Base-by-base conservation (phyloP, 30 jellyfish, hydroid and myxozoan genomes). In the Hydractinia symbiolongicarpus region DNA sequence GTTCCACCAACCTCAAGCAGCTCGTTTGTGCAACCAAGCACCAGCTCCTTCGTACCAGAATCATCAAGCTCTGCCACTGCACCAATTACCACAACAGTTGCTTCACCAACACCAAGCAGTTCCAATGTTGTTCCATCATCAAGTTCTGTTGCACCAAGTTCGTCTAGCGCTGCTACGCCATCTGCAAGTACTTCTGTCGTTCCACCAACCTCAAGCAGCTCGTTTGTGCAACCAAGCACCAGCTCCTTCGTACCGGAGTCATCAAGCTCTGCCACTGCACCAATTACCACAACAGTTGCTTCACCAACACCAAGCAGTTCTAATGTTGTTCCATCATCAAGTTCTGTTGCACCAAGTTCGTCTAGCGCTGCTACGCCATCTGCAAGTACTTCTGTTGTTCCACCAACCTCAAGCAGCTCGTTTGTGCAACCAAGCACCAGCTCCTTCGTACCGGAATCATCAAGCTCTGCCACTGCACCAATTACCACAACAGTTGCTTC, bases 311-410 rank as follows among this genome's bases (percentile, higher is more conserved):
- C 83, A 17, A 54, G 79, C 53, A 66, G 89, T 54, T 9, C 89
- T 4, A 16, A 58, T 5, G 74, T 72, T 0, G 77, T 88, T 20
- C 83, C 93, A n/a, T 50, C 88, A 7, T 8, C 88, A 20, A 58
- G 82, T n/a, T 10, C 73, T 8, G 44, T 14, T 64, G 83, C 66
- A 50, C 69, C 83, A 4, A 61, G 76, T 56, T 66, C 74, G 72
- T 8, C 88, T 8, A 58, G 88, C n/a, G 49, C 75, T 6, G 8
- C 72, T 74, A 75, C 64, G n/a, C 83, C 72, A 62, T 74, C 82
- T 9, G 20, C 88, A 54, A 55, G 58, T 6, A n/a, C 85, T 40
- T 1, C 77, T 4, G 78, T 50, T 4, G 19, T 64, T 8, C 61
- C 86, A 9, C 21, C 61, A 55, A 53, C 90, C 79, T 5, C 75